Evolutionary conservation across 2,113 vertebrate genomes (phyloP).

Genomic region (Fulmarus glacialis): DNA sequence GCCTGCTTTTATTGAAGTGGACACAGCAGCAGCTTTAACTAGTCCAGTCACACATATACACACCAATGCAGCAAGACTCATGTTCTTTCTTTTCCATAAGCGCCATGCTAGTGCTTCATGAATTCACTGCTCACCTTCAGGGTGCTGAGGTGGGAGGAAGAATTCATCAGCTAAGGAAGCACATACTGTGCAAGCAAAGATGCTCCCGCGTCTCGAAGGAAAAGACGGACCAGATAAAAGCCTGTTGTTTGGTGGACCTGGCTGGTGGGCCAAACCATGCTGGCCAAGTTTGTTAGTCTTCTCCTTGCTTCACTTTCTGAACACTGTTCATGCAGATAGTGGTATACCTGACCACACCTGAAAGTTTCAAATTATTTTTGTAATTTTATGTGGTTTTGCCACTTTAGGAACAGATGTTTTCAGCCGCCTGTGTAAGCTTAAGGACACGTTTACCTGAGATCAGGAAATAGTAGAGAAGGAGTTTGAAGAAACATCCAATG

Average conservation of each 20-base stretch:
- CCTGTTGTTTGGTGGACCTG: neutral
- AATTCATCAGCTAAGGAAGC: neutral
- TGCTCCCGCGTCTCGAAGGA: neutral
- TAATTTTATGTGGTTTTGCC: neutral
- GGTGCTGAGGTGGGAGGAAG: neutral
- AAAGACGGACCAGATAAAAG: neutral
- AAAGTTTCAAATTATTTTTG: neutral
- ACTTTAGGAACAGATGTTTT: neutral
- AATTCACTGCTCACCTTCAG: neutral
- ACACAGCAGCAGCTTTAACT: neutral
- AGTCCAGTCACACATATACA: neutral
- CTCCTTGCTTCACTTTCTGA: neutral
- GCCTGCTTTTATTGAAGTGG: neutral
- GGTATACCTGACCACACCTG: neutral
- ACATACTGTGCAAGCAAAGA: neutral
- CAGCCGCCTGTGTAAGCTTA: neutral
- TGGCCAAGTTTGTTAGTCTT: neutral
- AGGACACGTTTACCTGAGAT: neutral
- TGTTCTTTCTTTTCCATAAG: neutral
- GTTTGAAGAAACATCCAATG: neutral
- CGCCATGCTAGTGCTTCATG: fast-evolving
- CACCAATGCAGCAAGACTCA: neutral
- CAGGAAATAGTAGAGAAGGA: neutral
- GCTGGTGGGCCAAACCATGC: neutral
- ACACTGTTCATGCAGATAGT: fast-evolving